A percentile compares a stretch with the other conserved stretches of the same genome.
Conservation (phyloP, 2,888 invertebrate species). For the Hirtodrosophila duncani region DNA sequence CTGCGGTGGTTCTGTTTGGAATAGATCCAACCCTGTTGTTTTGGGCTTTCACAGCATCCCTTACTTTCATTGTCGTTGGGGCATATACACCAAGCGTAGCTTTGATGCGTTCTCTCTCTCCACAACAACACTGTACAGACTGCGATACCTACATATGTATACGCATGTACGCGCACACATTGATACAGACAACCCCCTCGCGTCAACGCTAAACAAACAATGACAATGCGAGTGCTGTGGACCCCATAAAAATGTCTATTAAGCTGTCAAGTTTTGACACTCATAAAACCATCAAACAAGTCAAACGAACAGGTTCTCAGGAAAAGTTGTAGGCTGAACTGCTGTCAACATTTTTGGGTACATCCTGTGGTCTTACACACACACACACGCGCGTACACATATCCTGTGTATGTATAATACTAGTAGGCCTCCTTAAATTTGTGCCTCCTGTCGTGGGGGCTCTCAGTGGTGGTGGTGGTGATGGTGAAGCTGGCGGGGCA, state of each 20-base stretch:
- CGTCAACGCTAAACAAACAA: constrained; percentile 47
- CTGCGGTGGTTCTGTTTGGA: too few species aligned
- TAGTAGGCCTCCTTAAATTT: constrained; percentile 35
- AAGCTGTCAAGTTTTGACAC: constrained; percentile 74
- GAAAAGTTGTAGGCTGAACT: constrained; percentile 38
- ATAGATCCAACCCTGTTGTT: too few species aligned
- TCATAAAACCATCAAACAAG: constrained; percentile 77
- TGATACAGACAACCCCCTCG: too few species aligned
- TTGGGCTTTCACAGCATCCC: too few species aligned
- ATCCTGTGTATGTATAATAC: neutral
- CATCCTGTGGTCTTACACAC: constrained; percentile 37
- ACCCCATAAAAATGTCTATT: constrained; percentile 70
- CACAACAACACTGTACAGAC: too few species aligned
- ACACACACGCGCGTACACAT: constrained; percentile 1
- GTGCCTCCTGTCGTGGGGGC: constrained; percentile 2
- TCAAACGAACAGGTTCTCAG: constrained; percentile 74
- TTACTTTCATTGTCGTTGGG: too few species aligned
- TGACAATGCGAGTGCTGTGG: constrained; percentile 52
- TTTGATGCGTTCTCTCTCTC: neutral
- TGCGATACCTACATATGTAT: too few species aligned
- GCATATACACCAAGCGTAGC: too few species aligned
- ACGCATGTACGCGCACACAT: too few species aligned
- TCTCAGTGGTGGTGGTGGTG: too few species aligned
- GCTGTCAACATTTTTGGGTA: constrained; percentile 55
- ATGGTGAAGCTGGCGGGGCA: too few species aligned